Conservation (phyloP, 2,113 vertebrate genomes). For the Triplophysa dalaica region DNA sequence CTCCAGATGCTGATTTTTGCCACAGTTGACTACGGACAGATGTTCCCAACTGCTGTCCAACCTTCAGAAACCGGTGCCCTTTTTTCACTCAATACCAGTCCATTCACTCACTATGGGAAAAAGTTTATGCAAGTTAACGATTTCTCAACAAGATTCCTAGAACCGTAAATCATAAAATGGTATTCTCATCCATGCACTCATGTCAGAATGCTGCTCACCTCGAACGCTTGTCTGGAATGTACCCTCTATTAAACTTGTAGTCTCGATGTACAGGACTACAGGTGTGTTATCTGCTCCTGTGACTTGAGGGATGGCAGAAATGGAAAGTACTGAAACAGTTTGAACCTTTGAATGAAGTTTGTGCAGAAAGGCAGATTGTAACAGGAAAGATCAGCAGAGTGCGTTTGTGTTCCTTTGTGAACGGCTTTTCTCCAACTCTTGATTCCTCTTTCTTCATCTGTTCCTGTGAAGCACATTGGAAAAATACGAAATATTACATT, state of each 20-base stretch:
- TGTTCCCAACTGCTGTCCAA: no score
- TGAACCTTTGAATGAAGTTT: constrained; percentile 54
- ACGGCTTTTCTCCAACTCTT: constrained; percentile 63
- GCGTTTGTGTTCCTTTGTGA: constrained; percentile 14
- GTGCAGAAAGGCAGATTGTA: constrained; percentile 72
- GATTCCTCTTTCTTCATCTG: constrained; percentile 71
- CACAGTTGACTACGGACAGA: no score
- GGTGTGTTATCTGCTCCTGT: constrained; percentile 2
- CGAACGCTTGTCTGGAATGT: background rate
- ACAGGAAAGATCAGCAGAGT: constrained; percentile 62
- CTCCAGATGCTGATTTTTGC: no score
- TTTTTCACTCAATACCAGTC: no score
- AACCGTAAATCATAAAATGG: background rate
- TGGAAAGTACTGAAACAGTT: constrained; percentile 66
- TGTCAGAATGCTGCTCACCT: background rate
- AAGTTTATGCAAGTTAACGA: no score
- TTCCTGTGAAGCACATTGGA: constrained; percentile 56
- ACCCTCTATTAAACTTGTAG: no score
- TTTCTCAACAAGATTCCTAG: no score
- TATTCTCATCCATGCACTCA: background rate
- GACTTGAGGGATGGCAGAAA: constrained; percentile 69
- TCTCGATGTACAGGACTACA: constrained; percentile 9
- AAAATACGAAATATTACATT: no score
- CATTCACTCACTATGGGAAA: no score
- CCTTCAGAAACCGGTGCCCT: no score